Evolutionary conservation across 2,113 vertebrate species (phyloP).

Genomic region (Colius striatus): DNA sequence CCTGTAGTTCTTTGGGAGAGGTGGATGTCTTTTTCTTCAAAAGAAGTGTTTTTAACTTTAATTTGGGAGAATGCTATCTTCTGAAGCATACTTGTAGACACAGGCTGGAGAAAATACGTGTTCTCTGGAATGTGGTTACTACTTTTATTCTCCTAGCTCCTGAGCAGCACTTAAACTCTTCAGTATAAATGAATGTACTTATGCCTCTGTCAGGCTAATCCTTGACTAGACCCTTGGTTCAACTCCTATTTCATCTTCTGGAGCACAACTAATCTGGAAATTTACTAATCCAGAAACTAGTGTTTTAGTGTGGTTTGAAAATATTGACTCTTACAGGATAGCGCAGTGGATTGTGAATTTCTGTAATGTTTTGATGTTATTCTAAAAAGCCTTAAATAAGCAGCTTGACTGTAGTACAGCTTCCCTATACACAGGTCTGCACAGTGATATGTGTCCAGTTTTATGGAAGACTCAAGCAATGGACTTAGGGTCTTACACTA

Average conservation of each 20-base stretch:
- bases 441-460: not conserved
- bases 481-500: not conserved
- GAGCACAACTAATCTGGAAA: not conserved
- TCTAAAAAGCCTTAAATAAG: not conserved
- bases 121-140: not conserved
- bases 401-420: accelerated
- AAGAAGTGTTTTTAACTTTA: not conserved
- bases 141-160: not conserved
- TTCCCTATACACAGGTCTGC: accelerated
- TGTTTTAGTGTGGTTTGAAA: not conserved
- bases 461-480: not conserved
- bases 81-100: not conserved
- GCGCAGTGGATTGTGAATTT: not conserved
- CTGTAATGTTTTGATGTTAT: not conserved
- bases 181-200: not conserved
- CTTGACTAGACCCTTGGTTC: not conserved
- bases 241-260: not conserved
- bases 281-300: not conserved
- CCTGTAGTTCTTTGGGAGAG: accelerated
- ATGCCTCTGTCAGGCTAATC: not conserved
- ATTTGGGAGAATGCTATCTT: not conserved
- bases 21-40: not conserved
- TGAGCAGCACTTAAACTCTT: not conserved
- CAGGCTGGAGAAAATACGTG: accelerated
- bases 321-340: not conserved